These are phyloP conservation scores for Strigamia transsilvanica DNA, from an alignment of 2,888 invertebrate genomes.

Conservation along the genomic window DNA sequence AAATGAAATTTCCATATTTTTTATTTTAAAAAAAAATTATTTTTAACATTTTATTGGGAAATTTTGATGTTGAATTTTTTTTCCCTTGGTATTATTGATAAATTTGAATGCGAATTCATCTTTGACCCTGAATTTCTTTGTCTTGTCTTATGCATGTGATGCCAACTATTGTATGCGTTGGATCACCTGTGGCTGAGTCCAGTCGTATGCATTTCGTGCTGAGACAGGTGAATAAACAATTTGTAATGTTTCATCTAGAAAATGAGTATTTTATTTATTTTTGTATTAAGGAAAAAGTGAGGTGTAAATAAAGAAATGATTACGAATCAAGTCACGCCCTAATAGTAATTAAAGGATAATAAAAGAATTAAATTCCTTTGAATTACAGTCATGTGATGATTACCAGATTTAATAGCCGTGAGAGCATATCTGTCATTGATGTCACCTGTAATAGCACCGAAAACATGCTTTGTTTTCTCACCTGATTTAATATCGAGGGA, in stretches of 20 bases:
- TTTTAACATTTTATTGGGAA: too few relatives aligned
- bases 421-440: slow-evolving; percentile 18
- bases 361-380: slow-evolving; percentile 17
- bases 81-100: background rate
- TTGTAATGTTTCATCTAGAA: background rate
- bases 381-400: slow-evolving; percentile 21
- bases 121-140: slow-evolving; percentile 5
- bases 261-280: background rate
- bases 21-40: too few relatives aligned
- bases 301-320: background rate
- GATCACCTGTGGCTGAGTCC: background rate
- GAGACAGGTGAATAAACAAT: background rate
- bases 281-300: background rate
- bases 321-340: background rate
- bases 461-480: background rate
- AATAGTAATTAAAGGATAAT: background rate
- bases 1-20: background rate
- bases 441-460: background rate
- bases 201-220: background rate
- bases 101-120: background rate
- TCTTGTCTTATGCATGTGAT: background rate
- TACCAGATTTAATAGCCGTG: background rate
- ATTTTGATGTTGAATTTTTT: background rate
- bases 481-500: slow-evolving; percentile 20
- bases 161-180: background rate